Percentiles rank a stretch among this genome's conserved stretches.
These are phyloP conservation scores for Zootoca vivipara DNA, from an alignment of 2,113 vertebrate species.

Conservation along the genomic window DNA sequence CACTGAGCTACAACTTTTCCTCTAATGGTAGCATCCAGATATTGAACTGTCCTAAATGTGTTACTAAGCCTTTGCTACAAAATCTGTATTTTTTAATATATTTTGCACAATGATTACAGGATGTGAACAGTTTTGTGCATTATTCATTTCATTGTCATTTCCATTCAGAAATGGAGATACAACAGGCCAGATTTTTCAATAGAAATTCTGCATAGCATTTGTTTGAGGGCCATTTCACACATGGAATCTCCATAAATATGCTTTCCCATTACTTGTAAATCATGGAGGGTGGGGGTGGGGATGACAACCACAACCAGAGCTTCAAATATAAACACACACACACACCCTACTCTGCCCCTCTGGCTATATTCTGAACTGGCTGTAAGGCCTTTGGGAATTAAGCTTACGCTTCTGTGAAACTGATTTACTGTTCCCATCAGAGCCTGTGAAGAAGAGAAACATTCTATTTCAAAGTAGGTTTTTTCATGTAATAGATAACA, in stretches of 20 bases:
- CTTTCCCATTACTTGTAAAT: background rate
- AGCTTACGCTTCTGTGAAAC: constrained; percentile 52
- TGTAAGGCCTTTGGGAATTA: constrained; percentile 53
- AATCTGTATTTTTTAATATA: background rate
- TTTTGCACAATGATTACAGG: background rate
- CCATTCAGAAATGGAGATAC: background rate
- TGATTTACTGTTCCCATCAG: constrained; percentile 46
- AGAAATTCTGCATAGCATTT: background rate
- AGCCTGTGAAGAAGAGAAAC: constrained; percentile 34
- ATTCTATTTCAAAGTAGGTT: constrained; percentile 57
- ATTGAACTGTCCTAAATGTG: background rate
- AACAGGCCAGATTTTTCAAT: background rate
- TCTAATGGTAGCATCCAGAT: background rate
- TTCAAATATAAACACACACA: constrained; percentile 34
- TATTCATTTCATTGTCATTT: background rate
- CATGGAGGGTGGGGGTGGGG: background rate
- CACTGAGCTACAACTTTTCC: too few species aligned
- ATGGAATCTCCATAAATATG: background rate
- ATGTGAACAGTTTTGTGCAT: background rate
- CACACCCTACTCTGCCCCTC: background rate
- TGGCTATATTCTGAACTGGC: constrained; percentile 37
- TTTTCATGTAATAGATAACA: constrained; percentile 49
- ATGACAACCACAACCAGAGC: background rate
- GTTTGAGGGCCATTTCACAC: background rate
- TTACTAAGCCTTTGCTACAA: background rate